Evolutionary conservation across 2,797 vertebrate genomes (phyloP), one percentile per base, ranked within the genome.

Genomic region (Psittacula echo): DNA sequence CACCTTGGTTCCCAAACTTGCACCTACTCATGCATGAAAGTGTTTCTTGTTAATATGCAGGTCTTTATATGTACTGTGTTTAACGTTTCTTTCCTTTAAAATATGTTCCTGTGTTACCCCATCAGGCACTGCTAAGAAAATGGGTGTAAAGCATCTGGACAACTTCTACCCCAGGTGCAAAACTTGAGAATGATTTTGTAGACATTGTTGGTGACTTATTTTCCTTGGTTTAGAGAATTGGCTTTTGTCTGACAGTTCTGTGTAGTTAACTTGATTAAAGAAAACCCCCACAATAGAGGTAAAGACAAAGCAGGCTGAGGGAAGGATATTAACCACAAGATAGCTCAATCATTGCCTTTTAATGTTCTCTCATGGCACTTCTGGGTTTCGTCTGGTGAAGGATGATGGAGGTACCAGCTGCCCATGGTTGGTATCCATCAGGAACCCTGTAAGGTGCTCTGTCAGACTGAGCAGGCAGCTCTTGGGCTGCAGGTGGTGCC

Each of bases 401-500:
- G 4, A 0, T 13, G 42, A 14, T 22, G 71, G 58, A 82, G 50
- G 48, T 15, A 7, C 19, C 6, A 6, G 7, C 72, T 54, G 17
- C 44, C 39, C 2, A 2, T 4, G 26, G 65, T 50, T 45, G 45
- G 9, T 32, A 50, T 21, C 68, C 32, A 2, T 9, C 5, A 8
- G 76, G 56, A n/a, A 34, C 22, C 10, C n/a, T 58, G 22, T 60
- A 17, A 60, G n/a, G 23, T n/a, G n/a, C n/a, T 60, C 23, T 7
- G 7, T 37, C 56, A 60, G 10, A 7, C 29, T 4, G 1, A 17
- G 45, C 83, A 8, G 58, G 47, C 58, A 72, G 41, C 61, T 56
- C 42, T 32, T 0, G 6, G 60, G 64, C 48, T 44, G 84, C 50
- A 42, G 68, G 47, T 2, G 0, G 50, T 66, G 30, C 3, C 2